These are phyloP conservation scores for Lysiphlebus fabarum DNA, from an alignment of 1,140 invertebrate genomes.

Conservation along the genomic window DNA sequence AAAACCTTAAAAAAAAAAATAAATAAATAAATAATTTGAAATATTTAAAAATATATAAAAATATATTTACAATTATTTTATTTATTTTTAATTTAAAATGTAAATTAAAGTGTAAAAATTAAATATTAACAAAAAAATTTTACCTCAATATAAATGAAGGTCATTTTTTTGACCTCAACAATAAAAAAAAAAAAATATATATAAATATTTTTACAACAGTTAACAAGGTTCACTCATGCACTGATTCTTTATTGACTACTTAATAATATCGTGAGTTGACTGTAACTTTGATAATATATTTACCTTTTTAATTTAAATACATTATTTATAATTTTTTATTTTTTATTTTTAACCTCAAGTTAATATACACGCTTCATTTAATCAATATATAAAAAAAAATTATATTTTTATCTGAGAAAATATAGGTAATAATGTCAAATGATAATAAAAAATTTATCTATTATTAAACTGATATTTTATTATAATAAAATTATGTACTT, in stretches of 20 bases:
- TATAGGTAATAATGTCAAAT: no score
- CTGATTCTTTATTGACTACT: conserved; percentile 36
- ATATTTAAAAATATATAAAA: background rate
- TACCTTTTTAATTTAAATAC: background rate
- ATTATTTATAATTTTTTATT: background rate
- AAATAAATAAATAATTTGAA: conserved; percentile 1
- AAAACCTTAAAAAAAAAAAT: conserved; percentile 49
- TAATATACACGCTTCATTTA: background rate
- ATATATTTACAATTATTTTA: background rate
- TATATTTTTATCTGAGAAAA: no score
- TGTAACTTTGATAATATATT: background rate
- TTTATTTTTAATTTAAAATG: background rate
- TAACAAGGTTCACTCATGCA: conserved; percentile 37
- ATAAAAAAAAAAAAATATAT: no score
- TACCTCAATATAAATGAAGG: conserved; percentile 38
- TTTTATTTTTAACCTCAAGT: background rate
- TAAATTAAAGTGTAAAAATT: background rate
- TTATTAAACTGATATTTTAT: no score
- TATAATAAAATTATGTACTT: no score
- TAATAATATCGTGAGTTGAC: background rate
- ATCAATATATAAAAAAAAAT: background rate
- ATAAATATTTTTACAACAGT: conserved; percentile 41
- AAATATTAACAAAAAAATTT: conserved; percentile 20
- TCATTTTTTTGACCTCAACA: conserved; percentile 36
- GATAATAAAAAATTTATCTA: no score